Base-by-base conservation (phyloP, 2,888 invertebrate genomes). In the Agonopterix arenella region DNA sequence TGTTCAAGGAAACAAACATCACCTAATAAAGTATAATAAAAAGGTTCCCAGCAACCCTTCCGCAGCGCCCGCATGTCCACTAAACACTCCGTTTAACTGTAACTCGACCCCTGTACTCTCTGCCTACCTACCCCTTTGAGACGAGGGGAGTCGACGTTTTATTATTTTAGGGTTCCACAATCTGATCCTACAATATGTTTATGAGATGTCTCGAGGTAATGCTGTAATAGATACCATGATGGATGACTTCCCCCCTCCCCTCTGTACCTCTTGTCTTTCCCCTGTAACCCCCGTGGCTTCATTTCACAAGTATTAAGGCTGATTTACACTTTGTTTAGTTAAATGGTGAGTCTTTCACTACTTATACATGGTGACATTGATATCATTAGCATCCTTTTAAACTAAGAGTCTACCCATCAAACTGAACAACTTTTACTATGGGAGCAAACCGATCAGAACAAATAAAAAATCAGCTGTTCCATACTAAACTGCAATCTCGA, bases 171-270 rank as follows among this genome's bases (percentile, higher is more conserved):
- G 28, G 28, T 28, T 11, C 11, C 8, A 11, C 13, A 28, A 43
- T 11, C 44, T n/a, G 44, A 18, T 11, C 44, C 13, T 10, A 36
- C 67, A 67, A 67, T 71, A 70, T 69, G 72, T 70, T 69, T 60
- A 65, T 62, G 66, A 63, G 65, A 52, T 56, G 58, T 62, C 65
- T 68, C 64, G 49, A 11, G 56, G 58, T 56, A 52, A 54, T 52
- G 50, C 53, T 46, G 59, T 59, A 56, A 59, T 60, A 55, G 58
- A 54, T 52, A 53, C 51, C 45, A 51, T 61, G 61, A 63, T 61
- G 56, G 62, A 63, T 61, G 54, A 54, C 18, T 40, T 9, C 28
- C 28, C 5, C 28, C 7, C 28, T 28, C 28, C 1, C 28, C 28
- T 4, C 28, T 28, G 28, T 5, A 7, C 28, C 28, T 28, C 28